These are phyloP conservation scores for Riparia riparia DNA, from an alignment of 2,113 vertebrate species.

Conservation along the genomic window DNA sequence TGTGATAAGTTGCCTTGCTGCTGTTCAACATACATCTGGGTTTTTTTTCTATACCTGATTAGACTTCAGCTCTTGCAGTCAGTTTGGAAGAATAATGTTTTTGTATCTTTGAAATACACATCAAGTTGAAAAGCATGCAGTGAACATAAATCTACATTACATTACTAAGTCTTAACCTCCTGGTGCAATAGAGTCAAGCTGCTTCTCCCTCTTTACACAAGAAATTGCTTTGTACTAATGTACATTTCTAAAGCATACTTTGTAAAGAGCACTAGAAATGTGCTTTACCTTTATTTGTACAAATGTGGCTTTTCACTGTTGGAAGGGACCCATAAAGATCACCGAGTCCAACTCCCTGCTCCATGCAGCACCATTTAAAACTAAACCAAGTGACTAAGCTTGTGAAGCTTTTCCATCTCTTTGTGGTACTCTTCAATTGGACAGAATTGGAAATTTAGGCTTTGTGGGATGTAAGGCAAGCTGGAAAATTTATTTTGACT, in stretches of 20 bases:
- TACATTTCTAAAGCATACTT: not conserved
- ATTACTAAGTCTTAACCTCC: not conserved
- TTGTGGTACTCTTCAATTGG: not conserved
- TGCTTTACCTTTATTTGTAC: not conserved
- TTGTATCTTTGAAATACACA: not conserved
- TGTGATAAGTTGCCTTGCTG: not conserved
- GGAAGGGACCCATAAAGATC: not conserved
- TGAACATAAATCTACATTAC: not conserved
- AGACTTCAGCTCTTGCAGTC: not conserved
- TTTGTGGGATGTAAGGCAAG: not conserved
- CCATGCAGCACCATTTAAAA: not conserved
- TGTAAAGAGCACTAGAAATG: not conserved
- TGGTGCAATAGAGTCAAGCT: constrained; percentile 20
- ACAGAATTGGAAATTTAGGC: not conserved
- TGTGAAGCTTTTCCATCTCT: not conserved
- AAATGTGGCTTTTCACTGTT: not conserved
- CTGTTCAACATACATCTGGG: not conserved
- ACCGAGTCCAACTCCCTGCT: not conserved
- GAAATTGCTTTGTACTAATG: not conserved
- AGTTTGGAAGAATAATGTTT: not conserved
- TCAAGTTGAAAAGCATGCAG: not conserved
- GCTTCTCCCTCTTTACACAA: not conserved
- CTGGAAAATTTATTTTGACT: not conserved
- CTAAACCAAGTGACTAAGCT: not conserved
- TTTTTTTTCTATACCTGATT: not conserved